A percentile compares a stretch with the other conserved stretches of the same genome.
Conservation (phyloP, 2,797 vertebrate genomes). For the Cryptoprocta ferox region DNA sequence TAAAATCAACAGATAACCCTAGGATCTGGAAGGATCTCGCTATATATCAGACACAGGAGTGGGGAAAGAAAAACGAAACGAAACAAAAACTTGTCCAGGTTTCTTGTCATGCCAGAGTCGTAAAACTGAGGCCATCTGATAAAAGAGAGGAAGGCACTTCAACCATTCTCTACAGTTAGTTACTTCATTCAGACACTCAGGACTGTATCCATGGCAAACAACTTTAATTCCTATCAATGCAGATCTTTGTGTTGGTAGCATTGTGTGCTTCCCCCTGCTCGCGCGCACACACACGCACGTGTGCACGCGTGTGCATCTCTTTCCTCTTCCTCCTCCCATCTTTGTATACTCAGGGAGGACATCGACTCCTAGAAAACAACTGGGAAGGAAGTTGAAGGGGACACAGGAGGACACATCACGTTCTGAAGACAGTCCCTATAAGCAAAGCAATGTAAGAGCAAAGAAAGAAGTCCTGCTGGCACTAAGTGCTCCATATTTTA, state of each 20-base stretch:
- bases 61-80: not conserved
- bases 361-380: constrained; percentile 18
- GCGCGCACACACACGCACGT: not conserved
- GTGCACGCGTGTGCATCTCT: not conserved
- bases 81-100: not conserved
- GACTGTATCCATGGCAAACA: not conserved
- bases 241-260: not conserved
- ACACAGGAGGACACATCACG: not conserved
- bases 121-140: not conserved
- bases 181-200: not conserved
- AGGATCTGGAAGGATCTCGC: not conserved
- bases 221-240: not conserved
- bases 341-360: not conserved
- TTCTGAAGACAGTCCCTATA: not conserved
- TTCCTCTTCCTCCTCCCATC: not conserved
- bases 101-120: not conserved
- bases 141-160: not conserved
- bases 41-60: not conserved
- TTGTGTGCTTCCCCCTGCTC: not conserved
- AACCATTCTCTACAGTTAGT: not conserved
- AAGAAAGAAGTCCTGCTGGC: not conserved
- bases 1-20: not conserved
- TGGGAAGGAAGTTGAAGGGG: not conserved
- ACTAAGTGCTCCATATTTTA: not conserved
- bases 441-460: not conserved